Conservation (phyloP, 2,113 vertebrate genomes). For the Rhegmatorhina hoffmannsi region DNA sequence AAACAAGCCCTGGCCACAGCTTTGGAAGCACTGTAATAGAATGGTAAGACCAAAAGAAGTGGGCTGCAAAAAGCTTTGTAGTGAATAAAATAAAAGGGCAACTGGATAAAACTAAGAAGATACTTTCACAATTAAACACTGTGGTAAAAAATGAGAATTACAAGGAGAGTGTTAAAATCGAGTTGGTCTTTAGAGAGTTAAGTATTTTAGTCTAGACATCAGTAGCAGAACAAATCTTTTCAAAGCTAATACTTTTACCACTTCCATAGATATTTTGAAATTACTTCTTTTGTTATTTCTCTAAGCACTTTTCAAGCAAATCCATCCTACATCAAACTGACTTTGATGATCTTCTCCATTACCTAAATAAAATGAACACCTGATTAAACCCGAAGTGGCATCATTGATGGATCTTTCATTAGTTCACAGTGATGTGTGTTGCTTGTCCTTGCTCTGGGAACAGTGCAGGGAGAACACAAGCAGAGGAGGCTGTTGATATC, state of each 20-base stretch:
- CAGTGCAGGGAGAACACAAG: background rate
- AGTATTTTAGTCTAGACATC: background rate
- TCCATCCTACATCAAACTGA: background rate
- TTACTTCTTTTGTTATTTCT: background rate
- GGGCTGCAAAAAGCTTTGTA: background rate
- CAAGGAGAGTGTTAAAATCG: background rate
- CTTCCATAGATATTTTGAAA: background rate
- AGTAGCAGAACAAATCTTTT: background rate
- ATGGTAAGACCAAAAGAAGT: background rate
- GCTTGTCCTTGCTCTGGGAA: background rate
- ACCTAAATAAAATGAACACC: background rate
- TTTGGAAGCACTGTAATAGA: background rate
- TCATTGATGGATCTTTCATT: background rate
- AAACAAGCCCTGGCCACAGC: background rate
- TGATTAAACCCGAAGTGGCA: background rate
- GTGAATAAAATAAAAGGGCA: background rate
- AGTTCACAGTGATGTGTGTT: rapidly evolving
- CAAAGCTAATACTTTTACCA: background rate
- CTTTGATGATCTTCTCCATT: background rate
- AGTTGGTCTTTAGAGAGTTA: background rate
- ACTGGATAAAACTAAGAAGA: background rate
- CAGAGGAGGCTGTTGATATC: background rate
- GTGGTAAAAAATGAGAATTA: background rate
- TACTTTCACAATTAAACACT: background rate
- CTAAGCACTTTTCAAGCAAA: background rate